phyloP scores from a whole-genome alignment of 2,113 vertebrate genomes.

The Echinops telfairi region DNA sequence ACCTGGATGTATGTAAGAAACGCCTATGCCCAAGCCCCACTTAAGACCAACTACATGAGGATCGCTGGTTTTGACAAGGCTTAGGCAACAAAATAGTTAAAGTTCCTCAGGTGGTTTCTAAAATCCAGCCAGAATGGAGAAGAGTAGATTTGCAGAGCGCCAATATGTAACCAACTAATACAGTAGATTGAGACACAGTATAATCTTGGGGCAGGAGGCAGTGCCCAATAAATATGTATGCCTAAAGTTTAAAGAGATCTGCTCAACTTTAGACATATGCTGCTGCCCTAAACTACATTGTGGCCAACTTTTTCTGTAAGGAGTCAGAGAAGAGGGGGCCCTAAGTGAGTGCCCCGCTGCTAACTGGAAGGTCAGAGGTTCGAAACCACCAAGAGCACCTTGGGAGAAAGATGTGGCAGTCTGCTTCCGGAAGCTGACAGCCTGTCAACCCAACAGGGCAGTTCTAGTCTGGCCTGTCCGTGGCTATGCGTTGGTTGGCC shows the following conservation, averaged over 20 bases:
- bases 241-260: neutral
- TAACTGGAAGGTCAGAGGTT: too few species aligned
- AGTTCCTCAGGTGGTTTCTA: slow-evolving; percentile 33
- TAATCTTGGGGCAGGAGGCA: neutral
- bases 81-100: slow-evolving; percentile 18
- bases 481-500: too few species aligned
- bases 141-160: neutral
- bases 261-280: neutral
- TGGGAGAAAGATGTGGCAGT: neutral
- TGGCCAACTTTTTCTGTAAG: neutral
- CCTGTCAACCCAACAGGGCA: slow-evolving; percentile 17
- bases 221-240: neutral
- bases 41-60: neutral
- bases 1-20: neutral
- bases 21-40: neutral
- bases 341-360: too few species aligned
- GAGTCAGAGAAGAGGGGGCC: neutral
- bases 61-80: neutral
- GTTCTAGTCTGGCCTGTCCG: neutral
- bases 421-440: neutral
- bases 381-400: too few species aligned
- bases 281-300: neutral
- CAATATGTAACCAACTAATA: neutral
- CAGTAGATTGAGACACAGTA: neutral
- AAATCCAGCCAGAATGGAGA: slow-evolving; percentile 47